Evolutionary conservation across 2,888 invertebrate genomes (phyloP), one percentile per base, ranked within the genome.

Genomic region (Xestia c-nigrum): DNA sequence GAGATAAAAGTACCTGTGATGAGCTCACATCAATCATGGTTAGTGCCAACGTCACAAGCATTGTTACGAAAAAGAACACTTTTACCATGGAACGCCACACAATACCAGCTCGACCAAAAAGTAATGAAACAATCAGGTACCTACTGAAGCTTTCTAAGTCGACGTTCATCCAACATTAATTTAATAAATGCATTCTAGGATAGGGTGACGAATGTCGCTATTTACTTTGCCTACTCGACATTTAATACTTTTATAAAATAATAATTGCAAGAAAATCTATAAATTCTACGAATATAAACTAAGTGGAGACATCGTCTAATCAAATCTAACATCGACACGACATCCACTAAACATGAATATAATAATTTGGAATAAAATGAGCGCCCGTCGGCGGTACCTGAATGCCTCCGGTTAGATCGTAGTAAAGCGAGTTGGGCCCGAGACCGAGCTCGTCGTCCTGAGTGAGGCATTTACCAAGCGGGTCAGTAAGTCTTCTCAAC

Each of bases 371-470:
- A 88, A 91, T 88, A 87, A 88, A 78, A 55, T 85, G 85, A 85
- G 83, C 83, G 87, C 86, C 82, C 80, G 85, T 84, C 88, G 89
- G 89, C 88, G 94, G 95, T 96, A 96, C 96, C 96, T 96, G 96
- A 96, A 95, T 96, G 96, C 96, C 96, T 96, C 96, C 96, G 92
- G 96, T 95, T 94, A 96, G 94, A 93, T 96, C 96, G 96, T 96
- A 96, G 96, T 96, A 96, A 93, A 95, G 96, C 94, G 96, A 96
- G 95, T 96, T 95, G 94, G 96, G 94, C 92, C 96, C 96, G 94
- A 96, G 94, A 87, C 95, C 96, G 94, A 96, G 95, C 94, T 96
- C 96, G 94, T 96, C 96, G 94, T 96, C 96, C 96, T 96, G 95
- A 93, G 95, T 94, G 95, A 95, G 94, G 95, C 95, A 96, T 95